phyloP scores from a whole-genome alignment of 2,797 vertebrate genomes.

The Chelonia mydas region DNA sequence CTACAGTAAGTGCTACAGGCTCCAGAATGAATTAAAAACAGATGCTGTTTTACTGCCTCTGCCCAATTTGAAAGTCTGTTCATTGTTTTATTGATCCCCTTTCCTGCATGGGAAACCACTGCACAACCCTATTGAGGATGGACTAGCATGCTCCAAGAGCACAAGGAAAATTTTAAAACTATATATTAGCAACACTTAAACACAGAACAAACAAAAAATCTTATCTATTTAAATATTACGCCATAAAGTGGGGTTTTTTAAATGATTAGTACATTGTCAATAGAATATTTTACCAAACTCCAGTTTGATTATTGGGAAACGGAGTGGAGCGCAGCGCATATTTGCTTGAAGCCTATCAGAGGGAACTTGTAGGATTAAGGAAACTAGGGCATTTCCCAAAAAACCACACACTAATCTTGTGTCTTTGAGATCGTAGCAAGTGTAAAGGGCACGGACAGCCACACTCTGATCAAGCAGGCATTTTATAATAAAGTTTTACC shows the following conservation, averaged over 20 bases:
- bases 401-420: background rate
- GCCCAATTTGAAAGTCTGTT: background rate
- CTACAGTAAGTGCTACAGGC: background rate
- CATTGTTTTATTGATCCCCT: accelerated
- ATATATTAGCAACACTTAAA: background rate
- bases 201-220: background rate
- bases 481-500: background rate
- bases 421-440: background rate
- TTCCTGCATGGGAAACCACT: background rate
- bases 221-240: background rate
- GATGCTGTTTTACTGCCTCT: background rate
- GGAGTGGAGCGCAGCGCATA: background rate
- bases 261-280: background rate
- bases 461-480: background rate
- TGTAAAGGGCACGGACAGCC: background rate
- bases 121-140: background rate
- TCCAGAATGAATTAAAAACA: background rate
- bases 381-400: background rate
- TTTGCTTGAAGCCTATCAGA: background rate
- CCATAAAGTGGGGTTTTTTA: background rate
- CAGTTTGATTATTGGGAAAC: background rate
- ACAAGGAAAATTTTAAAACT: background rate
- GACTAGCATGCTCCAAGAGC: background rate
- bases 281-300: background rate
- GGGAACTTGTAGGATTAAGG: background rate